Evolutionary conservation across 2,888 invertebrate genomes (phyloP).

Genomic region (Apeira syringaria): DNA sequence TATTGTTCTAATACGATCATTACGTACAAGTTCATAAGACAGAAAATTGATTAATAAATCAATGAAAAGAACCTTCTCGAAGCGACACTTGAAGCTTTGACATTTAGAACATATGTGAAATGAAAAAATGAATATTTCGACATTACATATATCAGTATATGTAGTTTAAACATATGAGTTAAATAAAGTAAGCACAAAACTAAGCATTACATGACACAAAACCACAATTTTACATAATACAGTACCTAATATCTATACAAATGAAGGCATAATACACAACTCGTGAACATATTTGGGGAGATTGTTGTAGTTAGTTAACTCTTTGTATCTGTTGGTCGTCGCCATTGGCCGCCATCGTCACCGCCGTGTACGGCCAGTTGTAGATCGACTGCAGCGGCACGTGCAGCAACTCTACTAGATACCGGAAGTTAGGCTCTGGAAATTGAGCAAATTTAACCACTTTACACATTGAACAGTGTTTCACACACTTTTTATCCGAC

Average conservation of each 20-base stretch:
- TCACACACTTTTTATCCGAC: no score
- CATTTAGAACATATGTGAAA: no score
- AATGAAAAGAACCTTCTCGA: no score
- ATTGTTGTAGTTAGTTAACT: slow-evolving; percentile 44
- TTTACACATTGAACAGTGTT: no score
- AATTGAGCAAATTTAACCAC: slow-evolving; percentile 40
- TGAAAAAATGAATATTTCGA: no score
- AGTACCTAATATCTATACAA: slow-evolving; percentile 13
- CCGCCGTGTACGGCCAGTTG: slow-evolving; percentile 77
- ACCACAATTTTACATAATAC: slow-evolving; percentile 17
- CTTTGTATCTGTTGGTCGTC: slow-evolving; percentile 52
- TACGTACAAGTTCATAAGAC: no score
- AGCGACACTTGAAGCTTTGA: no score
- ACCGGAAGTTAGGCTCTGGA: slow-evolving; percentile 92
- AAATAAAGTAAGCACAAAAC: slow-evolving; percentile 11
- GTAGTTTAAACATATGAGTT: slow-evolving; percentile 2
- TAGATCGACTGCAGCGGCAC: slow-evolving; percentile 94
- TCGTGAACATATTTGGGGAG: slow-evolving; percentile 10
- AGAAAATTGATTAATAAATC: no score
- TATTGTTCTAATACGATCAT: no score
- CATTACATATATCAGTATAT: no score
- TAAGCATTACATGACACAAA: slow-evolving; percentile 10
- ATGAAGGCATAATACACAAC: slow-evolving; percentile 20
- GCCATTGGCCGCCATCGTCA: slow-evolving; percentile 62
- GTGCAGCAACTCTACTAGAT: slow-evolving; percentile 93